Conservation (phyloP, 2,888 invertebrate species). For the Nebria salina region DNA sequence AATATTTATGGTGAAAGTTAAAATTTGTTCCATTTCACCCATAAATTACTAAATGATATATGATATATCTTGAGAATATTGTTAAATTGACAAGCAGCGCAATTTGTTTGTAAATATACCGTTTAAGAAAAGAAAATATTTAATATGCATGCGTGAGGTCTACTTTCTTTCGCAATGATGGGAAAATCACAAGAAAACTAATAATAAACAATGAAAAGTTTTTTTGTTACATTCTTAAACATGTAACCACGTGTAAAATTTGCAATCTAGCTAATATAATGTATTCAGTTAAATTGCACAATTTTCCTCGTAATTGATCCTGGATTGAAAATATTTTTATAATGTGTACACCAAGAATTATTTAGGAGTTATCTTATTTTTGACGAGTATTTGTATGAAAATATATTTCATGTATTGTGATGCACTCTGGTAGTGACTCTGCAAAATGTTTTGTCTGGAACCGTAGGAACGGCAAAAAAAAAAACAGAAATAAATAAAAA, state of each 20-base stretch:
- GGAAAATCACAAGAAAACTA: background rate
- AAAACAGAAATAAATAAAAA: conserved; percentile 49
- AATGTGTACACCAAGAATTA: too few species aligned
- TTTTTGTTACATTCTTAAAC: background rate
- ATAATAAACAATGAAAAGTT: background rate
- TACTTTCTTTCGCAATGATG: background rate
- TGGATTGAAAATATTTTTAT: too few species aligned
- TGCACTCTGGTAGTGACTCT: background rate
- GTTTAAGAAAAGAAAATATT: background rate
- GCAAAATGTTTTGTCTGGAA: conserved; percentile 21
- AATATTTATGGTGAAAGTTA: background rate
- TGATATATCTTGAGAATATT: background rate
- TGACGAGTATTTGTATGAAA: too few species aligned
- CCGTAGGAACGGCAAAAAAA: conserved; percentile 43
- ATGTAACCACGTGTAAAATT: background rate
- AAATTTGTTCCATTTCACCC: background rate
- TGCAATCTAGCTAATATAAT: too few species aligned
- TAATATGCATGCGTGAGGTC: background rate
- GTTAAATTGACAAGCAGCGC: background rate
- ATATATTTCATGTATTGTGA: background rate
- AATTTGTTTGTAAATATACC: background rate
- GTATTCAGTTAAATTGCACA: too few species aligned
- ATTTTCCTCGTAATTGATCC: too few species aligned
- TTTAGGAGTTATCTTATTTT: too few species aligned
- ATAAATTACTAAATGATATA: background rate